Base-by-base conservation (phyloP, 1,140 invertebrate genomes). In the Proctacanthus coquilletti region DNA sequence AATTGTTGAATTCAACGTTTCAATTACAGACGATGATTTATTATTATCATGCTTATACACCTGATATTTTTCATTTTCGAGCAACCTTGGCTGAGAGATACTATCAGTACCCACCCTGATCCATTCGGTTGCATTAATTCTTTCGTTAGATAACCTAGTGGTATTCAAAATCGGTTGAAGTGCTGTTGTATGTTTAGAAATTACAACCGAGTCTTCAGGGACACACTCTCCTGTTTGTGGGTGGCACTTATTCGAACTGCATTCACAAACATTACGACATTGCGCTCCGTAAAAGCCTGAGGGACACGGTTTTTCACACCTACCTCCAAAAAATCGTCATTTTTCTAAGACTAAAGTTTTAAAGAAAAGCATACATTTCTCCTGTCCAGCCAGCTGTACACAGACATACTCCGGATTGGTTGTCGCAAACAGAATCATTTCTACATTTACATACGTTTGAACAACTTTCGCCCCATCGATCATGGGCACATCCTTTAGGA, bases 381-480 rank as follows among this genome's bases (percentile, higher is more conserved):
- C 55, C 55, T 2, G 51, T 45, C 55, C 55, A 58, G 2, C 55
- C 55, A 4, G 50, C 46, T 14, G 53, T 45, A 42, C 55, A 58
- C 11, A 54, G 55, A 9, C 55, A 58, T 1, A 46, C 41, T 5
- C 55, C 55, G 0, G 52, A 45, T 34, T 56, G 55, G 21, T 58
- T 58, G 35, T 58, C 55, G 19, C 52, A 59, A 5, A 48, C 56
- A 4, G 50, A 50, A 25, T 46, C 51, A 33, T 58, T 56, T 25
- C 45, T 46, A 36, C 53, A 59, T 17, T 48, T 37, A 21, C 56
- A 56, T 0, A 32, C 14, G 44, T 60, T 52, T 18, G 47, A 48
- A 43, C 50, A 58, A 37, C 55, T 50, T 41, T 59, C 14, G 6
- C 60, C 60, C 50, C 52, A 59, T 31, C 52, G 52, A 46, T 58